Base-by-base conservation (phyloP, 2,888 invertebrate genomes). In the Microplitis manilae region DNA sequence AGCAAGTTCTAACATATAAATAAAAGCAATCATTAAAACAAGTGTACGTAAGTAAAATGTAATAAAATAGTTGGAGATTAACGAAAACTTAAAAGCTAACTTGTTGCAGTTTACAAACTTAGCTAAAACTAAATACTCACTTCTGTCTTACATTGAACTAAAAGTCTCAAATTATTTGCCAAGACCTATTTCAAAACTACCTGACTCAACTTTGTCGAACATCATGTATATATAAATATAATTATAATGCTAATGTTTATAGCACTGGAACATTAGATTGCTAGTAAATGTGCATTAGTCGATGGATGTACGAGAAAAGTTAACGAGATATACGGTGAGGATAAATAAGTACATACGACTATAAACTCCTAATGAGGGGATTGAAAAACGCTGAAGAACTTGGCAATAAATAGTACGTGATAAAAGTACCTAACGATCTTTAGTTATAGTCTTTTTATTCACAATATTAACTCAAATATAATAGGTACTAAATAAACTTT, bases 361-460 rank as follows among this genome's bases (percentile, higher is more conserved):
- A 15, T 15, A 62, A 20, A 62, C 62, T 17, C 15, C 20, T 62
- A 62, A 62, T 62, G 20, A 62, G 17, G 9, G 20, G 15, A 20
- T 62, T n/a, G 62, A 62, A 15, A 62, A 62, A 50, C 50, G 50
- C 7, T 15, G 62, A 62, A 17, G 62, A 62, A 62, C 62, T 62
- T 62, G 62, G 62, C 15, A 62, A 62, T n/a, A 62, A 62, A 17
- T 17, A 62, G 15, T 62, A 62, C 62, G 62, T 62, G 62, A 62
- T 62, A 20, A 62, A 62, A 62, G 62, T 62, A n/a, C 8, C 62
- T 62, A 20, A 62, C n/a, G 15, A 20, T 62, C 62, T 62, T 7
- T 62, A 15, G 8, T 17, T 15, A 62, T 8, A 62, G 20, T 15
- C 62, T 20, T 15, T n/a, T 8, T 17, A 50, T 13, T 50, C 50